phyloP scores from a whole-genome alignment of 1,140 invertebrate species.

The Drosophila eugracilis region DNA sequence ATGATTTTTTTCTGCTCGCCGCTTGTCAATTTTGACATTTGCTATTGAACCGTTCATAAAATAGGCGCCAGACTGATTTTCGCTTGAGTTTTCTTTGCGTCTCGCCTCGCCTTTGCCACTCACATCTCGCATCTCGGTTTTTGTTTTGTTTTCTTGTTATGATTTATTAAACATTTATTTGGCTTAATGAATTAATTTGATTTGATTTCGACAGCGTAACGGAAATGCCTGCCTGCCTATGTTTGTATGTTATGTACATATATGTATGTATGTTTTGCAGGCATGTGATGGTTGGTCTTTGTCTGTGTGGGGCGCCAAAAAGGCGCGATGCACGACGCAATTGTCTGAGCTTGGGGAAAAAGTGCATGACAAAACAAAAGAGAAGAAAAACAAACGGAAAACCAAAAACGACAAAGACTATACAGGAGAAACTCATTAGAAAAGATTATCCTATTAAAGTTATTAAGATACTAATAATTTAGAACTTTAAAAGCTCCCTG shows the following conservation, averaged over 20 bases:
- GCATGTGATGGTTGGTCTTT: conserved; percentile 16
- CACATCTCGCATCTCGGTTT: conserved; percentile 2
- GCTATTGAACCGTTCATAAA: conserved; percentile 78
- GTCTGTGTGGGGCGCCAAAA: conserved; percentile 57
- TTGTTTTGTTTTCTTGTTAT: conserved; percentile 65
- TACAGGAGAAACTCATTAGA: not conserved
- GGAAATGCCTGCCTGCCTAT: conserved; percentile 34
- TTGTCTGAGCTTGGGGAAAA: conserved; percentile 39
- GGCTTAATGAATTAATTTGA: conserved; percentile 80
- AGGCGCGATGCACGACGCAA: conserved; percentile 58
- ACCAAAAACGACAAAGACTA: conserved; percentile 11
- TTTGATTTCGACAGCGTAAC: conserved; percentile 69
- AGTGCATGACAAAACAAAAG: conserved; percentile 39
- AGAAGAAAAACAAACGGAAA: conserved; percentile 24
- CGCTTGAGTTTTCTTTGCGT: conserved; percentile 19
- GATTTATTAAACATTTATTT: conserved; percentile 81
- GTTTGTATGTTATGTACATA: no score
- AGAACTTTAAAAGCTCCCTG: no score
- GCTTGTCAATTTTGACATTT: conserved; percentile 78
- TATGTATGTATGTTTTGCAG: no score
- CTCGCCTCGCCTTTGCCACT: not conserved
- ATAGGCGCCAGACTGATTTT: conserved; percentile 72
- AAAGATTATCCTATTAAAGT: not conserved
- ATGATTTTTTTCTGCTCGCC: conserved; percentile 11
- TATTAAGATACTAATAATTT: no score